Conservation (phyloP, 2,113 vertebrate genomes). For the Sturnus vulgaris region DNA sequence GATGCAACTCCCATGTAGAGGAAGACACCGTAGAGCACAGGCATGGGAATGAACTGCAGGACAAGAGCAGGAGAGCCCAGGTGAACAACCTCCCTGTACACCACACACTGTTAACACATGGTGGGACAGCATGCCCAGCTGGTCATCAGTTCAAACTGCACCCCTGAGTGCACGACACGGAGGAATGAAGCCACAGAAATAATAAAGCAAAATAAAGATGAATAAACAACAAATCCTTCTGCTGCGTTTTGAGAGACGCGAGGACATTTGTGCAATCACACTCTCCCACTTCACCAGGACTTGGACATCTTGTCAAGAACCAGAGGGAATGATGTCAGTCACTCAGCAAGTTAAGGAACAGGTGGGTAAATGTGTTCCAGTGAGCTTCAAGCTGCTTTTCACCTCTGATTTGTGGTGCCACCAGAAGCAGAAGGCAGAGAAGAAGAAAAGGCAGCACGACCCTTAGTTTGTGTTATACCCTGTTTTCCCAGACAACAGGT, state of each 20-base stretch:
- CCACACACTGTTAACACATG: fast-evolving
- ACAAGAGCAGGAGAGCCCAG: neutral
- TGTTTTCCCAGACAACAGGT: neutral
- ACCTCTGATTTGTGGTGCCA: neutral
- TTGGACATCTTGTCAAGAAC: neutral
- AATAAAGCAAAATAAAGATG: neutral
- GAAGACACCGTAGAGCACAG: slow-evolving; percentile 82
- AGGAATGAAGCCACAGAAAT: neutral
- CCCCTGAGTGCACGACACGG: fast-evolving
- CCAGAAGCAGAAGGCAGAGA: neutral
- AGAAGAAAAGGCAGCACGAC: neutral
- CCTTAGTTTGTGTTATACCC: neutral
- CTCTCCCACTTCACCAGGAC: neutral
- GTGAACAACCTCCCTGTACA: neutral
- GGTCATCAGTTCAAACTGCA: fast-evolving
- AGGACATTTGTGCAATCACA: neutral
- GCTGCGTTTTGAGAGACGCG: fast-evolving
- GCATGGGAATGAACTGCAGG: slow-evolving; percentile 82
- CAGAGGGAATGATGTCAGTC: neutral
- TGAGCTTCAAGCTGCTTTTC: neutral
- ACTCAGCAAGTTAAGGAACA: neutral
- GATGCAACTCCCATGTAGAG: slow-evolving; percentile 84
- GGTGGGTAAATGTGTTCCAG: fast-evolving
- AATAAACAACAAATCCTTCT: neutral
- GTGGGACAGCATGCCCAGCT: neutral